phyloP scores from a whole-genome alignment of 2,797 vertebrate species.

The Acipenser transmontanus region DNA sequence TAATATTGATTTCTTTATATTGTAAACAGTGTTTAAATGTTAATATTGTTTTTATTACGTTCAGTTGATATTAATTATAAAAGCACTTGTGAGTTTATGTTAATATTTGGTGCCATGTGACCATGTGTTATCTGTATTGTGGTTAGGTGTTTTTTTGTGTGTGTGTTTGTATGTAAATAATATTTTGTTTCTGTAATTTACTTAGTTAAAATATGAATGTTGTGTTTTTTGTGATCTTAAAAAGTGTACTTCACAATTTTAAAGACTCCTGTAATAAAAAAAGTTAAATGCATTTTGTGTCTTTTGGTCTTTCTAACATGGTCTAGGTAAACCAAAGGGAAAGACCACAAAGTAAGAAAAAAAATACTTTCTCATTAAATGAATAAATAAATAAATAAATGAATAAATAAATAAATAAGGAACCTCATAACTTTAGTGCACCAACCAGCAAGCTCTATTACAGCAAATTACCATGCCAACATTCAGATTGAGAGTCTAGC shows the following conservation, averaged over 20 bases:
- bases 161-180: slow-evolving; percentile 79
- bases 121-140: slow-evolving; percentile 64
- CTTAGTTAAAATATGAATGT: slow-evolving; percentile 77
- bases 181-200: slow-evolving; percentile 64
- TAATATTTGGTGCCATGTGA: slow-evolving; percentile 76
- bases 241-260: slow-evolving; percentile 70
- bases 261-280: slow-evolving; percentile 80
- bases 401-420: too few relatives aligned
- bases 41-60: slow-evolving; percentile 90
- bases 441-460: too few relatives aligned
- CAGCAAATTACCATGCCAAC: too few relatives aligned
- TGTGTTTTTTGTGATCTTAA: slow-evolving; percentile 82
- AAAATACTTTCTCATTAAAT: too few relatives aligned
- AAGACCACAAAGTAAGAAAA: too few relatives aligned
- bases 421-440: too few relatives aligned
- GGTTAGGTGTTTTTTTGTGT: slow-evolving; percentile 44
- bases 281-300: slow-evolving; percentile 44
- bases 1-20: slow-evolving; percentile 85
- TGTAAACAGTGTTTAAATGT: slow-evolving; percentile 90
- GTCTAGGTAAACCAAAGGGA: too few relatives aligned
- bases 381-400: too few relatives aligned
- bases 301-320: slow-evolving; percentile 4
- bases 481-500: too few relatives aligned
- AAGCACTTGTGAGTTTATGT: slow-evolving; percentile 82
- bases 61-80: slow-evolving; percentile 83